Conservation (phyloP, 37 sponge, comb jelly and placozoan species). For the Halisarca cf. caerulea region DNA sequence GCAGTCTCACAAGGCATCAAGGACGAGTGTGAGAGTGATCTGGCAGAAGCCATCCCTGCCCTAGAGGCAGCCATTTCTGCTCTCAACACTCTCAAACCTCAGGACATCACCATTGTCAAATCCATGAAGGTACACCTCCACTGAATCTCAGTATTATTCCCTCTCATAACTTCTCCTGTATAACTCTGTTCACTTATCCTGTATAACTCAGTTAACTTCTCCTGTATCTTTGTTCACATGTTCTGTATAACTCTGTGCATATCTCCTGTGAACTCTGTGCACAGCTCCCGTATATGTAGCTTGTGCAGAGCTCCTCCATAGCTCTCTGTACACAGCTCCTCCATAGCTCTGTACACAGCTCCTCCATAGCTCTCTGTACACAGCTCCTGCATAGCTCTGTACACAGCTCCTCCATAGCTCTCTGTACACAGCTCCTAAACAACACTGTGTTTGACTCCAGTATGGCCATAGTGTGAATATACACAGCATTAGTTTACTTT, state of each 20-base stretch:
- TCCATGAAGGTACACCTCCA: constrained; percentile 80
- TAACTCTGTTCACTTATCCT: background rate
- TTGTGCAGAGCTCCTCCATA: too few relatives aligned
- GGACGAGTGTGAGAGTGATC: constrained; percentile 97
- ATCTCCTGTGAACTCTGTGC: background rate
- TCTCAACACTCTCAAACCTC: constrained; percentile 95
- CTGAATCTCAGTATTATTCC: background rate
- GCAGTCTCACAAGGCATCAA: constrained; percentile 91
- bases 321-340: too few relatives aligned
- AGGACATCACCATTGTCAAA: constrained; percentile 96
- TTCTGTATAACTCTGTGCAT: background rate
- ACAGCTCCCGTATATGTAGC: too few relatives aligned
- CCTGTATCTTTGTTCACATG: background rate
- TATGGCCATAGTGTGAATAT: too few relatives aligned
- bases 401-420: too few relatives aligned
- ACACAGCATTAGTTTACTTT: too few relatives aligned
- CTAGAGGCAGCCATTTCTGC: constrained; percentile 94
- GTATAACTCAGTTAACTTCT: background rate
- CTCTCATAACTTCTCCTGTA: background rate
- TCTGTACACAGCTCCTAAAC: too few relatives aligned
- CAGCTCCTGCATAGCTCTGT: too few relatives aligned
- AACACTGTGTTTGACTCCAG: too few relatives aligned
- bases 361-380: too few relatives aligned
- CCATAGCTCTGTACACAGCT: too few relatives aligned
- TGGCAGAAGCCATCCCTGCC: constrained; percentile 97